phyloP scores from a whole-genome alignment of 53 echinoderm and acorn worm species.

The Crossaster papposus region DNA sequence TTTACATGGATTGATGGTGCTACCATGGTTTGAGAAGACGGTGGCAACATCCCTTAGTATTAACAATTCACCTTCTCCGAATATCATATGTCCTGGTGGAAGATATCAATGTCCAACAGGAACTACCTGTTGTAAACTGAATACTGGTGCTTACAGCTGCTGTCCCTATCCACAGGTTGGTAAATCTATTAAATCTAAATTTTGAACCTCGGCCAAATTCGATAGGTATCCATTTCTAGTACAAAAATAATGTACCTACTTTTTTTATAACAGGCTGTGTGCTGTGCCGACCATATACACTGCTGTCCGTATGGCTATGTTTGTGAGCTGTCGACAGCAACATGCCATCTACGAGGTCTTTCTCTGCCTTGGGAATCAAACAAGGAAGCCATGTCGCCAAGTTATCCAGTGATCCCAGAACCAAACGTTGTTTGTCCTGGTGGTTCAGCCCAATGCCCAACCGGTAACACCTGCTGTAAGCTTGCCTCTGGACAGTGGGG shows the following conservation, averaged over 20 bases:
- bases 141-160: constrained; percentile 63
- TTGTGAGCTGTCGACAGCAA: constrained; percentile 31
- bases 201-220: no score
- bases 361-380: constrained; percentile 28
- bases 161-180: constrained; percentile 56
- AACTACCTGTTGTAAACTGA: constrained; percentile 64
- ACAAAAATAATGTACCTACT: no score
- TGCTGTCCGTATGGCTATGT: constrained; percentile 70
- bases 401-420: not conserved
- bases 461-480: constrained; percentile 70
- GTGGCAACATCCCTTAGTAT: not conserved
- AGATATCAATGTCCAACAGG: constrained; percentile 65
- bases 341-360: constrained; percentile 33
- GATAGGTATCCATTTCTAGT: no score
- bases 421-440: constrained; percentile 60
- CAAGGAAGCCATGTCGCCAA: not conserved
- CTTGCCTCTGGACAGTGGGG: constrained; percentile 52
- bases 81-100: constrained; percentile 64
- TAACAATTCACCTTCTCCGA: not conserved
- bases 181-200: not conserved
- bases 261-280: not conserved
- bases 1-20: no score
- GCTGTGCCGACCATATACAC: constrained; percentile 48
- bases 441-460: constrained; percentile 64
- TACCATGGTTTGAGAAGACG: no score